A percentile compares a stretch with the other conserved stretches of the same genome.
phyloP scores from a whole-genome alignment of 2,888 invertebrate species.

The Poecilus cupreus region DNA sequence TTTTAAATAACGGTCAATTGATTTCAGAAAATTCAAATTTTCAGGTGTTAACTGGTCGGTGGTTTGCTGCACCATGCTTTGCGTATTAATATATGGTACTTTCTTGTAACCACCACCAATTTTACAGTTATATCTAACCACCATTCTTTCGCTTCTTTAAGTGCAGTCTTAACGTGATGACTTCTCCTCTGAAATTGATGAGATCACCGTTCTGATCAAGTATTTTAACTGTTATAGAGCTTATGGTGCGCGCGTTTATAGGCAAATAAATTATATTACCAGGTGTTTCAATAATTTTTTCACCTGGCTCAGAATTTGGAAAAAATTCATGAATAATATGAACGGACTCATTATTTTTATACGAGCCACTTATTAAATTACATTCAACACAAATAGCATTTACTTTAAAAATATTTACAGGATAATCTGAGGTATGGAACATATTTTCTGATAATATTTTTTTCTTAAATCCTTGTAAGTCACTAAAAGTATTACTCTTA shows the following conservation, averaged over 20 bases:
- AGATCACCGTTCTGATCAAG: conserved; percentile 62
- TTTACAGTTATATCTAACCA: background rate
- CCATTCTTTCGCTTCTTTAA: background rate
- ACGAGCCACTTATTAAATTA: background rate
- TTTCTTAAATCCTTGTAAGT: conserved; percentile 61
- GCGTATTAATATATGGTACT: background rate
- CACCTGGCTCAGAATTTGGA: background rate
- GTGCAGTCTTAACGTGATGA: conserved; percentile 62
- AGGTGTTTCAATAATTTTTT: conserved; percentile 26
- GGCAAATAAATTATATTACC: conserved; percentile 62
- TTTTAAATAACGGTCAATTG: too few relatives aligned
- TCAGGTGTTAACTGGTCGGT: too few relatives aligned
- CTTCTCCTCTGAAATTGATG: conserved; percentile 63
- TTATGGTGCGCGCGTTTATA: conserved; percentile 59
- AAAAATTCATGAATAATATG: conserved; percentile 2
- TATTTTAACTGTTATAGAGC: conserved; percentile 62
- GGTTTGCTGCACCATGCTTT: too few relatives aligned
- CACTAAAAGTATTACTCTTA: conserved; percentile 58
- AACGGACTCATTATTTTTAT: background rate
- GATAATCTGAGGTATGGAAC: conserved; percentile 63
- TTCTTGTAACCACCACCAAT: background rate
- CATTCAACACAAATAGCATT: conserved; percentile 64
- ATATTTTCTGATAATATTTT: conserved; percentile 41
- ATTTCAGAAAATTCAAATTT: too few relatives aligned
- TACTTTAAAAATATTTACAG: conserved; percentile 65